phyloP scores from a whole-genome alignment of 1,140 invertebrate genomes.

The Heliconius nattereri region DNA sequence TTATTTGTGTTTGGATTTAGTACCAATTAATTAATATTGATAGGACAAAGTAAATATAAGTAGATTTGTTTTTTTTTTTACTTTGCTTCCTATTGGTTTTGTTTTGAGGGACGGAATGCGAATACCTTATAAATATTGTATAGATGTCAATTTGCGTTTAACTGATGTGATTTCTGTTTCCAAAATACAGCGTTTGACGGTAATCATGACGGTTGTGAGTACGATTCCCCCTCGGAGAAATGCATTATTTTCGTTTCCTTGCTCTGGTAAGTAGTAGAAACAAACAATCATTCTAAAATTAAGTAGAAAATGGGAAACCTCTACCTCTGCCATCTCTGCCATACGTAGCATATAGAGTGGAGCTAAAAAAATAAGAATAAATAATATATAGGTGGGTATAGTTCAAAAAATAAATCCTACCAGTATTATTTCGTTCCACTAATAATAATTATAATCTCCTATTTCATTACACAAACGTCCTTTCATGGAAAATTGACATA shows the following conservation, averaged over 20 bases:
- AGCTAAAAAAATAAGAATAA: too few relatives aligned
- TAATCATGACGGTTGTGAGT: too few relatives aligned
- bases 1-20: background rate
- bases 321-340: background rate
- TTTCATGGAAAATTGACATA: conserved; percentile 4
- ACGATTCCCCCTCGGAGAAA: too few relatives aligned
- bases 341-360: background rate
- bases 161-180: background rate
- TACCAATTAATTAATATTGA: conserved; percentile 13
- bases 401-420: background rate
- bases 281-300: too few relatives aligned
- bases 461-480: background rate
- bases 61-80: background rate
- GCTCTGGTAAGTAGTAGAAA: too few relatives aligned
- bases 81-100: background rate
- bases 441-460: background rate
- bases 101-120: too few relatives aligned
- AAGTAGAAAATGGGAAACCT: too few relatives aligned
- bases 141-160: background rate
- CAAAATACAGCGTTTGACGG: too few relatives aligned
- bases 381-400: too few relatives aligned
- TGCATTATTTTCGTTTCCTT: too few relatives aligned
- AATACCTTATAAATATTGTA: background rate
- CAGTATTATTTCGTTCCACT: background rate
- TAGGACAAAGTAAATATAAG: background rate